A percentile compares a stretch with the other conserved stretches of the same genome.
Conservation (phyloP, 2,888 invertebrate species). For the Steinernema hermaphroditum region DNA sequence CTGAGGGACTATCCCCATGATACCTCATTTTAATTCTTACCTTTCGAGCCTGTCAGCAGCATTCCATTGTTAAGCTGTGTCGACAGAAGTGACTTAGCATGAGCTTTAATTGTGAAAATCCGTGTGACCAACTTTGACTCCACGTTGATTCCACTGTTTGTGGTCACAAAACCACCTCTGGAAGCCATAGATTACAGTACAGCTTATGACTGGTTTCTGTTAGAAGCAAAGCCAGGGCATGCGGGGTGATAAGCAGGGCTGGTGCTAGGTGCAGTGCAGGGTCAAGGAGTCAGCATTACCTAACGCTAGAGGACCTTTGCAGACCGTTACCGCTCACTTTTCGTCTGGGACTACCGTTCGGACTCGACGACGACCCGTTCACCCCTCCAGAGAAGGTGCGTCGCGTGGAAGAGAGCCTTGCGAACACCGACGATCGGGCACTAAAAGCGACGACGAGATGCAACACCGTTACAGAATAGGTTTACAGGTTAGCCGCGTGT, state of each 20-base stretch:
- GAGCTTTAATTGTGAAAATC: constrained; percentile 6
- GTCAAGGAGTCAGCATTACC: background rate
- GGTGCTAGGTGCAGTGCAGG: background rate
- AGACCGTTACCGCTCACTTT: background rate
- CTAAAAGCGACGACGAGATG: constrained; percentile 27
- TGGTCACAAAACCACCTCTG: background rate
- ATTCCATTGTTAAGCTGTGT: constrained; percentile 8
- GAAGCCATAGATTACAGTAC: background rate
- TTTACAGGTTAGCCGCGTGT: constrained; percentile 4
- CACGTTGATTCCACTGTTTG: background rate
- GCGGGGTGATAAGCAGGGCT: background rate
- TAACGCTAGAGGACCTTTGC: constrained; percentile 19
- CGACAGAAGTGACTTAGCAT: background rate
- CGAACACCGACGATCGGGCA: constrained; percentile 14
- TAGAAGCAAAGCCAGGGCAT: constrained; percentile 16
- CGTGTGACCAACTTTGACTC: constrained; percentile 2
- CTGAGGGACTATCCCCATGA: too few species aligned
- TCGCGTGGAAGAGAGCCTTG: background rate
- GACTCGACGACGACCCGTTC: background rate
- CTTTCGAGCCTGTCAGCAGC: constrained; percentile 15
- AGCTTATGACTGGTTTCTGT: background rate
- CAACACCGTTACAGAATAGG: background rate
- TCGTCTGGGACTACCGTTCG: background rate
- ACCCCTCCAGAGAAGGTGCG: constrained; percentile 18
- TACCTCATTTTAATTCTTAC: background rate